Evolutionary conservation across 2,888 invertebrate genomes (phyloP), one percentile per base, ranked within the genome.

Genomic region (Exephanes ischioxanthus): DNA sequence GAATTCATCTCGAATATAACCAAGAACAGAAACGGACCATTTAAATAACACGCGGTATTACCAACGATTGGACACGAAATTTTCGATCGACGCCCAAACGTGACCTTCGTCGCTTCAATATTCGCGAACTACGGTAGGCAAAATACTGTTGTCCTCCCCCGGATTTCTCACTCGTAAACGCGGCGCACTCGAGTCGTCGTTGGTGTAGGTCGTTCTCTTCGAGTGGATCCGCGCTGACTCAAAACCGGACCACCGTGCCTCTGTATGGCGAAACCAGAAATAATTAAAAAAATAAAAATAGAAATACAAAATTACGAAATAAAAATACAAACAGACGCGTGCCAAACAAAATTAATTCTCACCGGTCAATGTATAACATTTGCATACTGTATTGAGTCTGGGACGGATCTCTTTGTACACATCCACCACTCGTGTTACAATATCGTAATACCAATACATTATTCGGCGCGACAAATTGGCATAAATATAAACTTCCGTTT

Each of bases 131-230:
- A 16, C 61, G 30, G 33, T 63, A 30, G 14, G 61, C 61, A 63
- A 63, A 63, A 63, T 63, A 63, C 5, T 33, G 30, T 61, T 26
- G 9, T 53, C 67, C 66, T 66, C 51, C 14, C 51, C 51, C 26
- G 19, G 30, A n/a, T 4, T 11, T 53, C 66, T 22, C 67, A 53
- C 51, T 53, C 51, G 22, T 45, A 16, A 45, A 55, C 71, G 37
- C 71, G 51, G 83, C 87, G 86, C 87, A 88, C 86, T 87, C 83
- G 84, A 88, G 78, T 86, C 85, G 55, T 80, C 84, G 86, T 90
- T 89, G 90, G 81, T 83, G 89, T 91, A 91, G 90, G 90, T 91
- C 91, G 84, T 75, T 80, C 58, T 73, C 78, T 33, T 26, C 51
- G 70, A 55, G 51, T 75, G 71, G 26, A 73, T 72, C 61, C 71